Evolutionary conservation across 2,888 invertebrate genomes (phyloP), one percentile per base, ranked within the genome.

Genomic region (Exocentrus adspersus): DNA sequence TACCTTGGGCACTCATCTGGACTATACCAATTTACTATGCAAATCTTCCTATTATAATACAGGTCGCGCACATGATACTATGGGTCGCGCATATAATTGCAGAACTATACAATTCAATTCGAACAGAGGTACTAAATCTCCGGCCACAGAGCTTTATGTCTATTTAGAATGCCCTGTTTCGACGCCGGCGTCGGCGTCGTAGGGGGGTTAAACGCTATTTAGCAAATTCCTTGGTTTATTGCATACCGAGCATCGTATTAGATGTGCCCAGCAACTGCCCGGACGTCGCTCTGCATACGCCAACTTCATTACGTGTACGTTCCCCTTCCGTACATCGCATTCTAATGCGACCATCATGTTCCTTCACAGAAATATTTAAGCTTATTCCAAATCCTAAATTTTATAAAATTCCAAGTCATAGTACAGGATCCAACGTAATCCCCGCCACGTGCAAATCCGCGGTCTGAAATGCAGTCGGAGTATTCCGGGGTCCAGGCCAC

Each of bases 151-250:
- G 57, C 16, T 32, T 28, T 46, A 28, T 57, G 32, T 57, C 57
- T 57, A 57, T 57, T 57, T 32, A 46, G 46, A 14, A 20, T 17
- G 24, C 19, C 14, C 30, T 30, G 2, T 16, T 12, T 28, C 17
- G 17, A 21, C 50, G 14, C 43, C 17, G 17, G 32, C 50, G n/a
- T n/a, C n/a, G n/a, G n/a, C n/a, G n/a, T n/a, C n/a, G n/a, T n/a
- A n/a, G n/a, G 32, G 30, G 57, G 57, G 57, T 4, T 20, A 14
- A 19, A 17, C 19, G 17, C 30, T 46, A 42, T 57, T 57, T 57
- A 68, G 70, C 61, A 69, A 68, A 68, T 72, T 72, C 70, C 73
- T 43, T 61, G 69, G 71, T 75, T 75, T 75, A 76, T 74, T 76
- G 72, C 72, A 74, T 76, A 71, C 72, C 73, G n/a, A 64, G 51